Evolutionary conservation across 1,140 invertebrate genomes (phyloP), one percentile per base, ranked within the genome.

Genomic region (Drosophila parabipectinata): DNA sequence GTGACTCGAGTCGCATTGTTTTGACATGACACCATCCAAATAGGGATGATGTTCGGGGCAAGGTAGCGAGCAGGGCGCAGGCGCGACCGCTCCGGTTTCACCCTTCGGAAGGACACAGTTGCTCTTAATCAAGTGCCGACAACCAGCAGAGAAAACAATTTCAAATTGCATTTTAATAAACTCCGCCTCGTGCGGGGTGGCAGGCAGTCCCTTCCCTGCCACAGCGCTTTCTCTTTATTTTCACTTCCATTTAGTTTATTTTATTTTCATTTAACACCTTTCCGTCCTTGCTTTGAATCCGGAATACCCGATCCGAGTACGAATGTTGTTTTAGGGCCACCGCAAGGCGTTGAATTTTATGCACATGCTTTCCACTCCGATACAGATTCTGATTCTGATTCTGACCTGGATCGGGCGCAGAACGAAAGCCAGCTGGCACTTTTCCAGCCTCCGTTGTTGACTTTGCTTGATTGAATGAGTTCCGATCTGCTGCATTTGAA

Each of bases 111-210:
- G 5, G 47, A 64, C 53, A 50, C 78, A 73, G 79, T 74, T 83
- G 82, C 79, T 88, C 72, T 83, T 87, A 87, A 87, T 87, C 83
- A 88, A 88, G 83, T 88, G 83, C 74, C 83, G 83, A 88, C 83
- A 88, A 88, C 72, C 78, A 56, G 47, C 62, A 56, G 61, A 72
- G 67, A 85, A 80, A 84, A 80, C 77, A 84, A 79, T 82, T 75
- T 66, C 37, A 73, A 88, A 88, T 88, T 83, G 84, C 76, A 88
- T 88, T 88, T 89, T 88, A 88, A 88, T 88, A 63, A 79, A 88
- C 84, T 79, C 60, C 61, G 41, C 45, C 62, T 77, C 74, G 53
- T 55, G 52, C 37, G 44, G 7, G 26, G 5, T 6, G 60, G 44
- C n/a, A 55, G 3, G 52, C 48, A 24, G 52, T 30, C 4, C 60